phyloP scores from a whole-genome alignment of 92 coral and sea anemone species.

The Anthopleura xanthogrammica region DNA sequence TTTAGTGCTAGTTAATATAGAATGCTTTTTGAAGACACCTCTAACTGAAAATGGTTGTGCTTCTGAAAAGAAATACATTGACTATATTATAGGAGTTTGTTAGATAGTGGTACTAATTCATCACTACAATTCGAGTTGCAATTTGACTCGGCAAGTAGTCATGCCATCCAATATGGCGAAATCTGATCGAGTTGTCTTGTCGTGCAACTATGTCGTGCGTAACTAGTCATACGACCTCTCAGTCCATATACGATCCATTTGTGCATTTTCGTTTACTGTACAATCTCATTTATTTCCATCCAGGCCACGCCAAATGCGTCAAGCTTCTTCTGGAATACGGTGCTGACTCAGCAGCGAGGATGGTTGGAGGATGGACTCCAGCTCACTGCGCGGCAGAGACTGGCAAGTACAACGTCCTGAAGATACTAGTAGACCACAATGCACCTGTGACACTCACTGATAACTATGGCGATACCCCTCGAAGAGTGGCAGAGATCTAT shows the following conservation, averaged over 20 bases:
- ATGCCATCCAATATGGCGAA: too few relatives aligned
- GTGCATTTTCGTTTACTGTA: not conserved
- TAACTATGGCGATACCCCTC: constrained; percentile 82
- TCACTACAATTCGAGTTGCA: too few relatives aligned
- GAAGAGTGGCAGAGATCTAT: constrained; percentile 90
- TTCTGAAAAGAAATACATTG: too few relatives aligned
- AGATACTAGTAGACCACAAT: constrained; percentile 68
- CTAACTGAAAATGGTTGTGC: too few relatives aligned
- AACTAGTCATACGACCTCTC: too few relatives aligned
- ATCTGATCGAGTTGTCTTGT: too few relatives aligned
- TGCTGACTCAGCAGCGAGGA: constrained; percentile 89
- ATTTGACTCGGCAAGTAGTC: too few relatives aligned
- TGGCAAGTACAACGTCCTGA: constrained; percentile 72
- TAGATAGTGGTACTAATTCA: too few relatives aligned
- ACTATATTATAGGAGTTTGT: too few relatives aligned
- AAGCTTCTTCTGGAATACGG: constrained; percentile 88
- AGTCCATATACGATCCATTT: not conserved
- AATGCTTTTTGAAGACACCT: too few relatives aligned
- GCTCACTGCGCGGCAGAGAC: constrained; percentile 99
- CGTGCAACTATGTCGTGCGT: too few relatives aligned
- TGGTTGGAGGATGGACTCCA: constrained; percentile 99
- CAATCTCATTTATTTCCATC: not conserved
- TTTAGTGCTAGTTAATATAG: too few relatives aligned
- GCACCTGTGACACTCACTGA: constrained; percentile 85
- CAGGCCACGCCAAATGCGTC: constrained; percentile 91